Base-by-base conservation (phyloP, 2,113 vertebrate species). In the Phyllostomus discolor region DNA sequence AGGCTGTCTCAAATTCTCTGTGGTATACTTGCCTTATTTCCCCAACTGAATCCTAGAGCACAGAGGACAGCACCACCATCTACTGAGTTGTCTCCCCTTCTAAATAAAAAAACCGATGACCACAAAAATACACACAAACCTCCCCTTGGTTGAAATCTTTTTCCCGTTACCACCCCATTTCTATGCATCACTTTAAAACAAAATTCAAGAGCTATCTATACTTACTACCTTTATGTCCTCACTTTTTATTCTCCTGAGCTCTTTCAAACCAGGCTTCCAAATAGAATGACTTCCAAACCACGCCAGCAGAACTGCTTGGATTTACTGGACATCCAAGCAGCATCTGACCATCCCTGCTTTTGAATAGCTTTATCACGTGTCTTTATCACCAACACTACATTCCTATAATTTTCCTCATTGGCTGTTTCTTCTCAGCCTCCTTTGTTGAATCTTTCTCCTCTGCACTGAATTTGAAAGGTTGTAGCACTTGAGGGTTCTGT, bases 391-490 rank as follows among this genome's bases (percentile, higher is more conserved):
- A 97, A 96, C 52, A 88, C 10, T 24, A 16, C 22, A 78, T 48
- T 64, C 72, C 87, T 80, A 67, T n/a, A 14, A 75, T 52, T 92
- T 78, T 82, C 70, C 12, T 94, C 62, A 96, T 81, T 96, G 90
- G 85, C 76, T 96, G 59, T 20, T 79, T 28, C 28, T 94, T 93
- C 50, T 90, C 80, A 48, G 22, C 48, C 1, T 75, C 33, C 69
- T 83, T 93, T 89, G 41, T 38, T 35, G 26, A 19, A 28, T 41
- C 38, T 46, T 83, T 82, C 57, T 52, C 22, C 28, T 81, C n/a
- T 52, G 24, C 33, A 76, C 19, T 52, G 38, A 70, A 84, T 93
- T 67, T 84, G 94, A 92, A 97, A 97, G 70, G 54, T 67, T 90
- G 84, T 95, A 88, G 59, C 66, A 38, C 50, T 7, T 7, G 1